Conservation (phyloP, 2,113 vertebrate genomes). For the Anolis carolinensis region DNA sequence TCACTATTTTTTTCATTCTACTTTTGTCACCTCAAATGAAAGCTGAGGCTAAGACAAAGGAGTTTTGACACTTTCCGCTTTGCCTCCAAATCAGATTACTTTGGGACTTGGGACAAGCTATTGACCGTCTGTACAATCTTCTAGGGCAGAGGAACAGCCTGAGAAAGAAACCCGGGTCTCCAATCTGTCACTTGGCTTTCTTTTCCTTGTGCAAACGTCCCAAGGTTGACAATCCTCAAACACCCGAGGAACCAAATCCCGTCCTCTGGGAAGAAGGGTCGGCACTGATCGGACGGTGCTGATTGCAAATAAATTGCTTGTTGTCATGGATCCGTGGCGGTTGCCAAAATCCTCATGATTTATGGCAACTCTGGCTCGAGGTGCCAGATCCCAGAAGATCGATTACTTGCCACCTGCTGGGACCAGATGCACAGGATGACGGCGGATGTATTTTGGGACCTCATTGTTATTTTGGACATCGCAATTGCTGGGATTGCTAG, state of each 20-base stretch:
- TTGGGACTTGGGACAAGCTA: neutral
- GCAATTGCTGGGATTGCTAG: neutral
- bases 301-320: constrained; percentile 50
- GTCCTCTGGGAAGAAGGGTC: constrained; percentile 11
- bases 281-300: constrained; percentile 27
- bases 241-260: neutral
- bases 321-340: constrained; percentile 48
- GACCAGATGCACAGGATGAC: constrained; percentile 36
- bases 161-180: neutral
- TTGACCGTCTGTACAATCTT: neutral
- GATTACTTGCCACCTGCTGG: constrained; percentile 55
- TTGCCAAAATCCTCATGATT: constrained; percentile 58
- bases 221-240: neutral
- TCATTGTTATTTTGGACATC: constrained; percentile 18
- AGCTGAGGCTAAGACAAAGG: neutral
- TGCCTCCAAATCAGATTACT: constrained; percentile 9
- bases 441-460: constrained; percentile 25
- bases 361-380: constrained; percentile 46
- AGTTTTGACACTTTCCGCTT: neutral
- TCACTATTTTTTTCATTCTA: too few species aligned
- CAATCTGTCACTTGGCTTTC: neutral
- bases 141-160: neutral
- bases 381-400: constrained; percentile 56
- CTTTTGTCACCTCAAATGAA: neutral
- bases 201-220: constrained; percentile 6